These are phyloP conservation scores for Caerostris extrusa DNA, from an alignment of 1,140 invertebrate genomes.

Conservation along the genomic window DNA sequence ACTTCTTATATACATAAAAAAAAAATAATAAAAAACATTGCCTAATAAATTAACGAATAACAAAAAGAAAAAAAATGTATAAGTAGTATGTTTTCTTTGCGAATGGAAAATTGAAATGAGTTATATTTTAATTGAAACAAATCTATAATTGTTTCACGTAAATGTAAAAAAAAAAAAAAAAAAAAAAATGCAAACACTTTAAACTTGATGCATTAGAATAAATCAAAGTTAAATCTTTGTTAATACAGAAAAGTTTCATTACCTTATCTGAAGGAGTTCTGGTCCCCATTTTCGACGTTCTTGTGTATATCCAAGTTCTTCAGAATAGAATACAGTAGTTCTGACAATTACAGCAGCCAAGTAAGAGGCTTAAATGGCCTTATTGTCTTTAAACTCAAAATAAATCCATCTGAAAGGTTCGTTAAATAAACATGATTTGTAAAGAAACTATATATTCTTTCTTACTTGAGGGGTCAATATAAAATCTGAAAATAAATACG, in stretches of 20 bases:
- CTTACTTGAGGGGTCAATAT: neutral
- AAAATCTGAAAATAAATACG: neutral
- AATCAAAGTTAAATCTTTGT: too few relatives aligned
- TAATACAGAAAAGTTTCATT: neutral
- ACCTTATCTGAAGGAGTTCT: slow-evolving; percentile 71
- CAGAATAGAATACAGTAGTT: neutral
- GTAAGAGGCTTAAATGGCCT: slow-evolving; percentile 72
- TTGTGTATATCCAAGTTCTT: slow-evolving; percentile 42
- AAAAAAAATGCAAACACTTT: too few relatives aligned
- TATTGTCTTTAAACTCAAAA: slow-evolving; percentile 55
- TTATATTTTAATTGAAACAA: too few relatives aligned
- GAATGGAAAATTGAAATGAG: too few relatives aligned
- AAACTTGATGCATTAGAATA: too few relatives aligned
- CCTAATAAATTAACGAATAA: too few relatives aligned
- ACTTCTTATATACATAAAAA: too few relatives aligned
- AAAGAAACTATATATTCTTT: neutral
- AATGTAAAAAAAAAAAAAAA: too few relatives aligned
- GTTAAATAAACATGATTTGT: neutral
- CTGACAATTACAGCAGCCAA: slow-evolving; percentile 52
- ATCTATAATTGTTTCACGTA: too few relatives aligned
- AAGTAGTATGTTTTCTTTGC: too few relatives aligned
- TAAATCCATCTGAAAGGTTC: neutral
- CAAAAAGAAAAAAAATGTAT: too few relatives aligned
- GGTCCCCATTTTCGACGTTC: slow-evolving; percentile 53
- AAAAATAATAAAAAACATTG: too few relatives aligned